Evolutionary conservation across 1,140 invertebrate genomes (phyloP), one percentile per base, ranked within the genome.

Genomic region (Amyelois transitella): DNA sequence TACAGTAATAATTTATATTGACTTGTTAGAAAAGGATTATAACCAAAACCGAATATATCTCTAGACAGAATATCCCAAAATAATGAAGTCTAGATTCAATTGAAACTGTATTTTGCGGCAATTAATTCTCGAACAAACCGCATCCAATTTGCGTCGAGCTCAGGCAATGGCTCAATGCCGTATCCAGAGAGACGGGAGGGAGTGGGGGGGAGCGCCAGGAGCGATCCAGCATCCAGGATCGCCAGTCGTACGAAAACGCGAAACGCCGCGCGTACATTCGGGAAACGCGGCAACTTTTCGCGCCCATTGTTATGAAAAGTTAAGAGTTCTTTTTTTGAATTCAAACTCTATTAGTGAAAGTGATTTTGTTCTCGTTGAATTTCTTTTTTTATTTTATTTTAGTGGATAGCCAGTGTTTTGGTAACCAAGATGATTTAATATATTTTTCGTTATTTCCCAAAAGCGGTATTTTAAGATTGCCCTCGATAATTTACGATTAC

Each of bases 181-280:
- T 76, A 73, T 64, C 75, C 75, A 55, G 49, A 76, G 77, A 61
- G 66, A 76, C 75, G 71, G 60, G 25, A 25, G 17, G 45, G 14
- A 24, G 25, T 53, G 54, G 28, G 54, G 32, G 61, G 69, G 51
- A 21, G 60, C 54, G 52, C 60, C 58, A 59, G 59, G 66, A 48
- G 18, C 19, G 62, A 58, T 25, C 55, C 52, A 43, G 56, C 25
- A 55, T 44, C 53, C 53, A 53, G 43, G 21, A 44, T 43, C 43
- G 38, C 50, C 61, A 64, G 61, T 59, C 57, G 53, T 17, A 53
- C 49, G 61, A 59, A 44, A 8, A 18, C 53, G 51, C 58, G n/a
- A 6, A 12, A 19, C 20, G 6, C 17, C 22, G 21, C 7, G 14
- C 43, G 17, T 22, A 54, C 8, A 24, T 12, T n/a, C 43, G 43